phyloP scores from a whole-genome alignment of 2,113 vertebrate genomes.

The Tupaia tana region DNA sequence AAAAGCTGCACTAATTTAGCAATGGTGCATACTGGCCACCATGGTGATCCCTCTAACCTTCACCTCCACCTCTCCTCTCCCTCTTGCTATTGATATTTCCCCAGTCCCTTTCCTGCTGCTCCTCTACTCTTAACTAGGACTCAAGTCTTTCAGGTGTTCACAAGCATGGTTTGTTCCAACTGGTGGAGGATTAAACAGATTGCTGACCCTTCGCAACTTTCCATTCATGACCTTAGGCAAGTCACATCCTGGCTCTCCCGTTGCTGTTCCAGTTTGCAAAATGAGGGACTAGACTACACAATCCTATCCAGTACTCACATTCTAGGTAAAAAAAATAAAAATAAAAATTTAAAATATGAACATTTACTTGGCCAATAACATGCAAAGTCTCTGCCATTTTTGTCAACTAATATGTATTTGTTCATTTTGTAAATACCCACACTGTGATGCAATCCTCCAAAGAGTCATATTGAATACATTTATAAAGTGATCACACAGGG shows the following conservation, averaged over 20 bases:
- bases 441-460: constrained; percentile 52
- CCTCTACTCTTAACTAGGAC: constrained; percentile 11
- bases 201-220: constrained; percentile 24
- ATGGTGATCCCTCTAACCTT: neutral
- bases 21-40: neutral
- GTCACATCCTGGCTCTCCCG: neutral
- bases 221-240: constrained; percentile 33
- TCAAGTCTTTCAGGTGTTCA: constrained; percentile 40
- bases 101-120: neutral
- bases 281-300: neutral
- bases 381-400: constrained; percentile 40
- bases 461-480: constrained; percentile 47
- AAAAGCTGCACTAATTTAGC: constrained; percentile 23
- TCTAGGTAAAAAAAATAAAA: constrained; percentile 31
- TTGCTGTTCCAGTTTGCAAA: neutral
- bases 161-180: neutral
- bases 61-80: neutral
- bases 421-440: constrained; percentile 62
- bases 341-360: constrained; percentile 2
- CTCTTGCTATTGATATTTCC: neutral
- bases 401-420: constrained; percentile 57
- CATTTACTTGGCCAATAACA: constrained; percentile 5
- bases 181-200: constrained; percentile 7
- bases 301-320: constrained; percentile 47
- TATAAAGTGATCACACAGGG: constrained; percentile 44